These are phyloP conservation scores for Trididemnum clinides DNA, from an alignment of 23 tunicate genomes.

Conservation along the genomic window DNA sequence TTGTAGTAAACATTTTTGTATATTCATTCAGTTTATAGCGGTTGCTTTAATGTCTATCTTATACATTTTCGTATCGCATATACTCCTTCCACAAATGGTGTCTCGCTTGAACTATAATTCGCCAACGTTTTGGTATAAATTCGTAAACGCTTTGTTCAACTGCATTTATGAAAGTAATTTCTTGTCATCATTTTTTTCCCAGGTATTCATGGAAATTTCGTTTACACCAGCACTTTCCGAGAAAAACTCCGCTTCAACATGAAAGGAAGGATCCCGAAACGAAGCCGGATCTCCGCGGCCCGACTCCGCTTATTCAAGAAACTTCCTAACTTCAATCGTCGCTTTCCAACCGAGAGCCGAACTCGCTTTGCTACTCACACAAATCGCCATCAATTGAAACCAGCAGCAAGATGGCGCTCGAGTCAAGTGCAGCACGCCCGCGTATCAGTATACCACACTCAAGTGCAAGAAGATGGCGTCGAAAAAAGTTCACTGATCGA, in stretches of 20 bases:
- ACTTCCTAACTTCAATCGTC: slow-evolving; percentile 56
- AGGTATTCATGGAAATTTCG: slow-evolving; percentile 76
- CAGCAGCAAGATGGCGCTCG: slow-evolving; percentile 34
- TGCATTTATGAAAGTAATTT: not conserved
- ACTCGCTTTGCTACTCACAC: not conserved
- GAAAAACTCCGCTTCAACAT: slow-evolving; percentile 76
- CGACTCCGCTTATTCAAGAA: slow-evolving; percentile 78
- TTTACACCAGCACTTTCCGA: slow-evolving; percentile 75
- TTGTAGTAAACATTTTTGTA: too few relatives aligned
- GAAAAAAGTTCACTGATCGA: slow-evolving; percentile 46
- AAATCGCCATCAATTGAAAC: not conserved
- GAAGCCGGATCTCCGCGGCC: slow-evolving; percentile 62
- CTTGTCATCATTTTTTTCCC: not conserved
- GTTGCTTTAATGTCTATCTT: too few relatives aligned
- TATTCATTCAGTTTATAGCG: too few relatives aligned
- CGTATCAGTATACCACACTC: slow-evolving; percentile 72
- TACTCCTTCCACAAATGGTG: too few relatives aligned
- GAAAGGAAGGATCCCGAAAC: slow-evolving; percentile 78
- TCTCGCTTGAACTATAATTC: too few relatives aligned
- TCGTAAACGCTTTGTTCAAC: too few relatives aligned
- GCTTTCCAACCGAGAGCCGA: not conserved
- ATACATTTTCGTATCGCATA: too few relatives aligned
- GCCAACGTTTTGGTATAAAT: too few relatives aligned
- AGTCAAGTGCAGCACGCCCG: slow-evolving; percentile 44
- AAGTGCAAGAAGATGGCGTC: slow-evolving; percentile 35